A percentile compares a stretch with the other conserved stretches of the same genome.
Evolutionary conservation across 2,113 vertebrate species (phyloP).

Genomic region (Psephotus haematonotus): DNA sequence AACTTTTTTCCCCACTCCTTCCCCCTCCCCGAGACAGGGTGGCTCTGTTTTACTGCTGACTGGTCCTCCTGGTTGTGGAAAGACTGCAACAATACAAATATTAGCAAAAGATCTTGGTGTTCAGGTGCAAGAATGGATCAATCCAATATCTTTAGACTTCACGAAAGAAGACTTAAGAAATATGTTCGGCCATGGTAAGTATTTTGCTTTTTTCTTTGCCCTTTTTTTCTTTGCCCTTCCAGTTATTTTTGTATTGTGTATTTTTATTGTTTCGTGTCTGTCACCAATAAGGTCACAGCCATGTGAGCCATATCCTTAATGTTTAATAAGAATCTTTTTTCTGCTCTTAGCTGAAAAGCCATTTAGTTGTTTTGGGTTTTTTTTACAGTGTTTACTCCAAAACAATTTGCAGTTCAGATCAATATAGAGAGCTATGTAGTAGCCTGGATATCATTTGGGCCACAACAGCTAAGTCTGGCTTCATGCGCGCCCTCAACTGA

Average conservation of each 20-base stretch:
- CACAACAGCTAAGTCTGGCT: background rate
- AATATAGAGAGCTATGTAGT: background rate
- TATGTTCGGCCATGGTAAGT: constrained; percentile 77
- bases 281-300: background rate
- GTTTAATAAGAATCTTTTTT: background rate
- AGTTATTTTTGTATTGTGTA: background rate
- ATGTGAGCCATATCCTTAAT: background rate
- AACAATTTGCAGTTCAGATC: background rate
- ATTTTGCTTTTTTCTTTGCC: background rate
- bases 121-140: constrained; percentile 92
- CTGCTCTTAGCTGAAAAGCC: background rate
- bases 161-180: constrained; percentile 75
- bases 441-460: background rate
- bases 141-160: constrained; percentile 81
- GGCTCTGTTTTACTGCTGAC: constrained; percentile 86
- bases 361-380: background rate
- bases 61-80: constrained; percentile 93
- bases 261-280: background rate
- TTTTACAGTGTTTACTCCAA: background rate
- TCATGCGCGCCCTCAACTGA: background rate
- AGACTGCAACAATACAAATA: constrained; percentile 87
- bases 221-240: background rate
- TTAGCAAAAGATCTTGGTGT: constrained; percentile 80
- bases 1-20: background rate
- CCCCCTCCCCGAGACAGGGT: constrained; percentile 67